These are phyloP conservation scores for Lamprotornis superbus DNA, from an alignment of 2,113 vertebrate genomes.

Conservation along the genomic window DNA sequence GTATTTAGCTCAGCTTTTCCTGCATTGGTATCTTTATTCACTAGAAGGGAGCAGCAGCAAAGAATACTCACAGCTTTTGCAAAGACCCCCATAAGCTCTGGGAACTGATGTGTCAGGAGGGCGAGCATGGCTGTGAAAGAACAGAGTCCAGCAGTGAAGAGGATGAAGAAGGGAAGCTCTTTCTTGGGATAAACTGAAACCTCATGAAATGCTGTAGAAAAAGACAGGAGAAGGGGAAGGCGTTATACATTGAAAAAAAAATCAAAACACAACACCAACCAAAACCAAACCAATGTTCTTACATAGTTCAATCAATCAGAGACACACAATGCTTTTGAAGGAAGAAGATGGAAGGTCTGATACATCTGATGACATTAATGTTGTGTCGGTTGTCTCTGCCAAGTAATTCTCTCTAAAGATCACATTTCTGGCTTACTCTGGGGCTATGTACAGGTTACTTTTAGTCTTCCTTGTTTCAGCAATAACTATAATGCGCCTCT, in stretches of 20 bases:
- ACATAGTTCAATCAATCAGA: not conserved
- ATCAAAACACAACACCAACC: not conserved
- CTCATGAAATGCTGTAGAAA: constrained; percentile 94
- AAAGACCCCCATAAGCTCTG: constrained; percentile 98
- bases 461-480: not conserved
- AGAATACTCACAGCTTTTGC: constrained; percentile 94
- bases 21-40: not conserved
- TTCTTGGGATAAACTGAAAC: constrained; percentile 99
- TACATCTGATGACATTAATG: not conserved
- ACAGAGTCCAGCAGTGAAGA: constrained; percentile 96
- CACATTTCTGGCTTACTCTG: not conserved
- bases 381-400: not conserved
- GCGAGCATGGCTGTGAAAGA: constrained; percentile 99
- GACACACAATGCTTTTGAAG: not conserved
- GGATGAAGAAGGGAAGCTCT: constrained; percentile 98
- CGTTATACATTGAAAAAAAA: not conserved
- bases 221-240: not conserved
- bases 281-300: not conserved
- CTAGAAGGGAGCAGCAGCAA: not conserved
- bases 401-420: not conserved
- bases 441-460: not conserved
- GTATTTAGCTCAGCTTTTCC: not conserved
- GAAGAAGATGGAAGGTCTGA: not conserved
- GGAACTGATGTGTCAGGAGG: constrained; percentile 98
- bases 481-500: not conserved